Conservation (phyloP, 2,113 vertebrate species). For the Spea multiplicata region DNA sequence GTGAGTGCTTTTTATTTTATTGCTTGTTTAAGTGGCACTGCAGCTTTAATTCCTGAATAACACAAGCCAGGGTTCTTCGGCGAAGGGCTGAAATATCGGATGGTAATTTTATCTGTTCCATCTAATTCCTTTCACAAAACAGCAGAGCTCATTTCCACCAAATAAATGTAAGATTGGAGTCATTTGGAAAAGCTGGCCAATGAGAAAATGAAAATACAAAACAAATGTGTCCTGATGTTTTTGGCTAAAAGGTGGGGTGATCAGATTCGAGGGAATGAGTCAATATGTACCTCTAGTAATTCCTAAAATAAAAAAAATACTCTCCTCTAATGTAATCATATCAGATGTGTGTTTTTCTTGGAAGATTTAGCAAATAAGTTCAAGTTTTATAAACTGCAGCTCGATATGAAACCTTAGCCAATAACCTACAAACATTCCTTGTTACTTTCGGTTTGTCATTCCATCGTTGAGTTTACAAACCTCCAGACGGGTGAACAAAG, state of each 20-base stretch:
- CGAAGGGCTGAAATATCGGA: slow-evolving; percentile 69
- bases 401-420: background rate
- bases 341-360: slow-evolving; percentile 56
- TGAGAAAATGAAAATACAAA: slow-evolving; percentile 68
- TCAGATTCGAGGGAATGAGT: slow-evolving; percentile 51
- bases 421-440: slow-evolving; percentile 5
- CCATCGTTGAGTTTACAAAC: too few relatives aligned
- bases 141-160: slow-evolving; percentile 73
- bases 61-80: slow-evolving; percentile 68
- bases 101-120: slow-evolving; percentile 76
- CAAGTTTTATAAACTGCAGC: slow-evolving; percentile 39
- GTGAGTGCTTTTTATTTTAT: background rate
- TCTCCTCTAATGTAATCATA: slow-evolving; percentile 6
- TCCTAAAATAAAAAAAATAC: slow-evolving; percentile 35
- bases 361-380: slow-evolving; percentile 44
- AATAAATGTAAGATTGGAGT: slow-evolving; percentile 64
- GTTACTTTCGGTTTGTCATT: too few relatives aligned
- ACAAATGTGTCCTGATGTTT: slow-evolving; percentile 66
- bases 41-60: slow-evolving; percentile 9
- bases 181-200: slow-evolving; percentile 69
- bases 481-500: too few relatives aligned
- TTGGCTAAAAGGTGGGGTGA: slow-evolving; percentile 65
- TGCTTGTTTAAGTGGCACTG: background rate
- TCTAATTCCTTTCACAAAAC: slow-evolving; percentile 75
- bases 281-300: slow-evolving; percentile 29